These are phyloP conservation scores for Metalampra italica DNA, from an alignment of 2,888 invertebrate genomes.

Conservation along the genomic window DNA sequence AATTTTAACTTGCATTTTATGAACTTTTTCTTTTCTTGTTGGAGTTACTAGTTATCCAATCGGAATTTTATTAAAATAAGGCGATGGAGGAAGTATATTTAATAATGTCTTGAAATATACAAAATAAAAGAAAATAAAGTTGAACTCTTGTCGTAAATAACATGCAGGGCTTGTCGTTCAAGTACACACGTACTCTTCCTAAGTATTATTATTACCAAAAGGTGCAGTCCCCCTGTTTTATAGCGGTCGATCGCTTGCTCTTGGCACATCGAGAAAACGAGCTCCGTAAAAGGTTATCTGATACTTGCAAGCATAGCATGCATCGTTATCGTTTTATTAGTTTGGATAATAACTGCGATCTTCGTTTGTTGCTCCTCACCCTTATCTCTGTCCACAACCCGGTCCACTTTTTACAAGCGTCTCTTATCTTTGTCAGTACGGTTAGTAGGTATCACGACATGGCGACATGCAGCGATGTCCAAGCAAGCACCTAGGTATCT, in stretches of 20 bases:
- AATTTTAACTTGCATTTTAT: neutral
- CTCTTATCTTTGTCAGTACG: conserved; percentile 31
- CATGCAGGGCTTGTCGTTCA: too few species aligned
- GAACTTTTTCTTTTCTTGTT: neutral
- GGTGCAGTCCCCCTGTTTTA: conserved; percentile 40
- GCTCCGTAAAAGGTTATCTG: conserved; percentile 39
- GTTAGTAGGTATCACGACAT: conserved; percentile 14
- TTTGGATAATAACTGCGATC: conserved; percentile 20
- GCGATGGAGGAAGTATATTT: neutral
- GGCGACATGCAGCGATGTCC: conserved; percentile 17
- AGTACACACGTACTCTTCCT: too few species aligned
- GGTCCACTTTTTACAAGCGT: conserved; percentile 38
- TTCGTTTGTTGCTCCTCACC: conserved; percentile 20
- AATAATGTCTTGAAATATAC: neutral
- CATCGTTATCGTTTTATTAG: conserved; percentile 16
- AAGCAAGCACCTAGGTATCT: too few species aligned
- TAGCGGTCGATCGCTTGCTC: conserved; percentile 40
- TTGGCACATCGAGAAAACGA: conserved; percentile 37
- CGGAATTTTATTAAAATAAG: neutral
- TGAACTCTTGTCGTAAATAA: too few species aligned
- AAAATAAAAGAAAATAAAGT: too few species aligned
- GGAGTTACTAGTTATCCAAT: neutral
- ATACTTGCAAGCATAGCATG: conserved; percentile 14
- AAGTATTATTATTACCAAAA: conserved; percentile 43
- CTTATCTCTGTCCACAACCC: conserved; percentile 40